Conservation (phyloP, 2,113 vertebrate genomes). For the Oncorhynchus tshawytscha region DNA sequence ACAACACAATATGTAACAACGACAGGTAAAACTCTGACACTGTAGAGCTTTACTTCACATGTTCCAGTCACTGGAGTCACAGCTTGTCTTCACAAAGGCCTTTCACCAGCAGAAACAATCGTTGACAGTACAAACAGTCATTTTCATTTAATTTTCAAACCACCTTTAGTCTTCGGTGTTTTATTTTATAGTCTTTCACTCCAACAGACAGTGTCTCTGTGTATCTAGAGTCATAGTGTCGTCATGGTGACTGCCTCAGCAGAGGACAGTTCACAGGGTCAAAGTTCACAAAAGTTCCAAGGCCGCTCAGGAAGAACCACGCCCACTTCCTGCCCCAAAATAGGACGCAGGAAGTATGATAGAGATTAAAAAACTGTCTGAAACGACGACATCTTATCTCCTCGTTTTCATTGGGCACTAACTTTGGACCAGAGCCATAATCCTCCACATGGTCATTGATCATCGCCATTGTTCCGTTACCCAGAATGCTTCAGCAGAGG, state of each 20-base stretch:
- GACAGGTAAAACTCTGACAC: too few species aligned
- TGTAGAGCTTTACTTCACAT: too few species aligned
- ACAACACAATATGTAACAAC: too few species aligned
- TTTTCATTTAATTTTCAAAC: too few species aligned
- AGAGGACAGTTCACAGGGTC: constrained; percentile 49
- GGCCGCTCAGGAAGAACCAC: constrained; percentile 66
- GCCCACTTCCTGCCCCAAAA: constrained; percentile 50
- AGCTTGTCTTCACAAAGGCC: too few species aligned
- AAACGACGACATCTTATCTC: too few species aligned
- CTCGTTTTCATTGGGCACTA: too few species aligned
- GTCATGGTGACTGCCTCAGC: constrained; percentile 13
- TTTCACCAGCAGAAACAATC: not conserved
- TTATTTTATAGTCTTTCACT: constrained; percentile 3
- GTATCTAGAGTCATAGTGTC: constrained; percentile 22
- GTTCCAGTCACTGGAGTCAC: too few species aligned
- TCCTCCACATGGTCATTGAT: not conserved
- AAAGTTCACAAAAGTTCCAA: constrained; percentile 66
- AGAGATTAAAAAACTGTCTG: too few species aligned
- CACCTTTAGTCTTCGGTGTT: not conserved
- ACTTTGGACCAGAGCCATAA: too few species aligned
- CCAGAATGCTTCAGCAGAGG: constrained; percentile 65
- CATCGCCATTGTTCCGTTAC: not conserved
- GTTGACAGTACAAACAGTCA: too few species aligned
- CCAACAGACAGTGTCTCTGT: constrained; percentile 38
- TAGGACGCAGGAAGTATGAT: not conserved